Evolutionary conservation across 2,888 invertebrate genomes (phyloP).

Genomic region (Acanthosepion lycidas): DNA sequence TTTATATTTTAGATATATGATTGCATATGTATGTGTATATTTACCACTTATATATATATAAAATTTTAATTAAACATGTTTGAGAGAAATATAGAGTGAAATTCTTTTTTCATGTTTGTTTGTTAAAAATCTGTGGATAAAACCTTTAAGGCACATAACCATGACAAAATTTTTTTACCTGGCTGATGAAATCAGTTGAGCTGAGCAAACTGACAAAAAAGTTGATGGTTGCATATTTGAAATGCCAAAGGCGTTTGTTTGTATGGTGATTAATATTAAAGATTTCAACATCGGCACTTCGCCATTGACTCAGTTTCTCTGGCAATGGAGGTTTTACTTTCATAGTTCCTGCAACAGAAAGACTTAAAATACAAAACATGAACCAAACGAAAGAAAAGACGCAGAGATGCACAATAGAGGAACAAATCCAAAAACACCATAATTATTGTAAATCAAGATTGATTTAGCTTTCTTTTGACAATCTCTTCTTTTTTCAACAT

Average conservation of each 20-base stretch:
- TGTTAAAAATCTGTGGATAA: too few species aligned
- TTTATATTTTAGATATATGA: too few species aligned
- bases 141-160: too few species aligned
- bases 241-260: slow-evolving; percentile 86
- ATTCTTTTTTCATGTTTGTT: too few species aligned
- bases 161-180: slow-evolving; percentile 72
- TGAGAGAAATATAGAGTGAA: too few species aligned
- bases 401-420: not conserved
- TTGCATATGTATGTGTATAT: too few species aligned
- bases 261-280: slow-evolving; percentile 76
- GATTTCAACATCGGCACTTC: slow-evolving; percentile 60
- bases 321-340: not conserved
- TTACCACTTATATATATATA: too few species aligned
- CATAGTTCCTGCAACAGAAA: not conserved
- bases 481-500: too few species aligned
- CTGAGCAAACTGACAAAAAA: slow-evolving; percentile 84
- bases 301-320: not conserved
- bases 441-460: not conserved
- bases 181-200: slow-evolving; percentile 82
- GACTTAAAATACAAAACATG: not conserved
- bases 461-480: too few species aligned
- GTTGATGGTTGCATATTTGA: slow-evolving; percentile 85
- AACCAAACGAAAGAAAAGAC: not conserved
- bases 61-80: too few species aligned
- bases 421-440: not conserved